Evolutionary conservation across 2,888 invertebrate species (phyloP), one percentile per base, ranked within the genome.

Genomic region (Monochamus alternatus): DNA sequence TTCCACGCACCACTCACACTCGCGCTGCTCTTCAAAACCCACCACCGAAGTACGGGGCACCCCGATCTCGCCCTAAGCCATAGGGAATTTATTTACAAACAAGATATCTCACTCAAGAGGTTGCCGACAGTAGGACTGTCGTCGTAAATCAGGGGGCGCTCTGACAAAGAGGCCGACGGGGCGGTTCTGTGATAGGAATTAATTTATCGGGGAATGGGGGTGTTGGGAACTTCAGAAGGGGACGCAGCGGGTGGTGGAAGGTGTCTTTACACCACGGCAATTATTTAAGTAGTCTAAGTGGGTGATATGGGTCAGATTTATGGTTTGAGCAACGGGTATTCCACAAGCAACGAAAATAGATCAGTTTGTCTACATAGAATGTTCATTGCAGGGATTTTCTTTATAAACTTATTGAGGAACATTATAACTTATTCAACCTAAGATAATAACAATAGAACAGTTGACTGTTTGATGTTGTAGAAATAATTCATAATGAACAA

Each of bases 91-190:
- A 66, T 66, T 84, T 86, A 85, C 84, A 85, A 85, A 86, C 85
- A 85, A 83, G 85, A 84, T 83, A 84, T 84, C 83, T 83, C 81
- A 83, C 84, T 84, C 82, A 82, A 81, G 78, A 76, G 51, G 76
- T 76, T 78, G 82, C 80, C 81, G 82, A 78, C 78, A 75, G 76
- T 43, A 14, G 22, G 43, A 9, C 14, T 43, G 22, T 63, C 44
- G 44, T 14, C 66, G 14, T 66, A 66, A 66, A 66, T 66, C 66
- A 66, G 32, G n/a, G 52, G n/a, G 43, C 30, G 5, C 44, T 10
- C 12, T 9, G 5, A 47, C 44, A n/a, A 55, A 66, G 31, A 32
- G 32, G 31, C 66, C 52, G 66, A 31, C 66, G 14, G 31, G 66
- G 64, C 9, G 64, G 8, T 10, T 32, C 55, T 5, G n/a, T 55